Percentiles rank a stretch among this genome's conserved stretches.
Conservation (phyloP, 2,797 vertebrate genomes). For the Rousettus madagascariensis region DNA sequence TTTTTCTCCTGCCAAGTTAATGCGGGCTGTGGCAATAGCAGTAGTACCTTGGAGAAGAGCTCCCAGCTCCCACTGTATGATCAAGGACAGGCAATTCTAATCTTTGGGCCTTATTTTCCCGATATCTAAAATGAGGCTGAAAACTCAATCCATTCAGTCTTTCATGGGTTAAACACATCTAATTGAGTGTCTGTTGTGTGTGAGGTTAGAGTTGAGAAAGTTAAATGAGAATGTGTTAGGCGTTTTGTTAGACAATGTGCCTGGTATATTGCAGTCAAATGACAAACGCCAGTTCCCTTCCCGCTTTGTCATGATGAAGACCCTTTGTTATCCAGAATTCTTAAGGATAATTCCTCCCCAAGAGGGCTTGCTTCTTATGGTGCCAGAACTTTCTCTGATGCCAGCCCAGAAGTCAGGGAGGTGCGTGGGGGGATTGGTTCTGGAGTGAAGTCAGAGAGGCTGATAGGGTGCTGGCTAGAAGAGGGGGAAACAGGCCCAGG, state of each 20-base stretch:
- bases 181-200: not conserved
- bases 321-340: not conserved
- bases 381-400: not conserved
- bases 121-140: not conserved
- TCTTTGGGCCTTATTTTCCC: not conserved
- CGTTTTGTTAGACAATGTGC: not conserved
- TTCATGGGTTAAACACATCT: not conserved
- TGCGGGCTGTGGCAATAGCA: not conserved
- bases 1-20: not conserved
- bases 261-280: not conserved
- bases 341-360: not conserved
- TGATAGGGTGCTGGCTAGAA: not conserved
- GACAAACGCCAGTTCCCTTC: not conserved
- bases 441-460: not conserved
- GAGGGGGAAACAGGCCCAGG: not conserved
- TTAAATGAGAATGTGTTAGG: not conserved
- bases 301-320: not conserved
- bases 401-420: not conserved
- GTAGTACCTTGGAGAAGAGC: not conserved
- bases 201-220: not conserved
- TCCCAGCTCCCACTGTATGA: not conserved
- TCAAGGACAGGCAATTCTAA: not conserved
- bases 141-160: not conserved
- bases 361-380: not conserved
- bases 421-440: not conserved